phyloP scores from a whole-genome alignment of 2,797 vertebrate species.

The Poeciliopsis paucimaculata region DNA sequence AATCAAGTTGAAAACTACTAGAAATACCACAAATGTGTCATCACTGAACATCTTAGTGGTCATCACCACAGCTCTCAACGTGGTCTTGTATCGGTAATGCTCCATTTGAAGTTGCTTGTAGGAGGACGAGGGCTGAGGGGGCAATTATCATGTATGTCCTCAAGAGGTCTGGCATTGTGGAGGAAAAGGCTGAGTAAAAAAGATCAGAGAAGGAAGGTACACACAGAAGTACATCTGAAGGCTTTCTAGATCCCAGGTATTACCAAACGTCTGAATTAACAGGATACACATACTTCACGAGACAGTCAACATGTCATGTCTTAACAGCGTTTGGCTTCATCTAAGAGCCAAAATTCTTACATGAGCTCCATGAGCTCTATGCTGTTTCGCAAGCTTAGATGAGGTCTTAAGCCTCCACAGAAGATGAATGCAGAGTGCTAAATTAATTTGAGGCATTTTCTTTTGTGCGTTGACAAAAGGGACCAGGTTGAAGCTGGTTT shows the following conservation, averaged over 20 bases:
- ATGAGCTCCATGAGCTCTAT: conserved; percentile 76
- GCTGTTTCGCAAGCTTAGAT: conserved; percentile 79
- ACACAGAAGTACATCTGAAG: conserved; percentile 76
- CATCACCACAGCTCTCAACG: conserved; percentile 55
- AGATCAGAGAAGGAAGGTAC: conserved; percentile 71
- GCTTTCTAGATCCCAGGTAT: conserved; percentile 75
- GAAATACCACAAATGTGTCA: conserved; percentile 60
- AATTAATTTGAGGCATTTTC: conserved; percentile 85
- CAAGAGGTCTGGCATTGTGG: conserved; percentile 69
- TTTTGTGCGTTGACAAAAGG: conserved; percentile 84
- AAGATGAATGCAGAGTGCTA: conserved; percentile 83
- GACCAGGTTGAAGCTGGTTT: conserved; percentile 84
- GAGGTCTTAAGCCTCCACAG: conserved; percentile 78
- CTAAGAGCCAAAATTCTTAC: conserved; percentile 79
- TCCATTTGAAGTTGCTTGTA: conserved; percentile 73
- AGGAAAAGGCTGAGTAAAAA: conserved; percentile 66
- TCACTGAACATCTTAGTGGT: conserved; percentile 57
- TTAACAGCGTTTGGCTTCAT: conserved; percentile 76
- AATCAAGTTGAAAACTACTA: background rate
- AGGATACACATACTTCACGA: conserved; percentile 78
- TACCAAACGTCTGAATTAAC: conserved; percentile 79
- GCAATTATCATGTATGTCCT: conserved; percentile 77
- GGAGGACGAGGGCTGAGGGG: conserved; percentile 49
- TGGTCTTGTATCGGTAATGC: conserved; percentile 62
- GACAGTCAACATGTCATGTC: conserved; percentile 79